phyloP scores from a whole-genome alignment of 2,888 invertebrate genomes.

The Hydrotaea diabolus region DNA sequence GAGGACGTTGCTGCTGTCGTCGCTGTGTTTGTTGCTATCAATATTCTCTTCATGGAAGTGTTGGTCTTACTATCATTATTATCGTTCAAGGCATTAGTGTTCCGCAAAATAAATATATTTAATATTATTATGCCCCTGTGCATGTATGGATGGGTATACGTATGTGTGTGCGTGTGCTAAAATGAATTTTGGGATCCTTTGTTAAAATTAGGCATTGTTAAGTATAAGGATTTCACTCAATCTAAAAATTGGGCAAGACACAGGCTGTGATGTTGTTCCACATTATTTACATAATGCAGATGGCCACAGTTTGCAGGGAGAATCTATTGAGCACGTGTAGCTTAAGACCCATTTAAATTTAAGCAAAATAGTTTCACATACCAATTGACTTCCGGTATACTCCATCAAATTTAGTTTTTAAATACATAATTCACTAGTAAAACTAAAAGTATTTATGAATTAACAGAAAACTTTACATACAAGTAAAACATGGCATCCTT shows the following conservation, averaged over 20 bases:
- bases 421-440: too few species aligned
- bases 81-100: slow-evolving; percentile 6
- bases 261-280: background rate
- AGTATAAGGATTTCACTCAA: background rate
- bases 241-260: slow-evolving; percentile 14
- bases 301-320: background rate
- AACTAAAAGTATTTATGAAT: too few species aligned
- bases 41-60: slow-evolving; percentile 9
- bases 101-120: slow-evolving; percentile 26
- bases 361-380: too few species aligned
- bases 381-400: too few species aligned
- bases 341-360: too few species aligned
- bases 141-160: background rate
- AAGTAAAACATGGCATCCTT: too few species aligned
- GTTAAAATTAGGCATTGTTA: slow-evolving; percentile 23
- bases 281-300: background rate
- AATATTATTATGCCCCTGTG: background rate
- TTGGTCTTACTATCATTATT: slow-evolving; percentile 43
- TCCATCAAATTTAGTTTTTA: too few species aligned
- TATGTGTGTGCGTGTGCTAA: background rate
- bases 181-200: slow-evolving; percentile 21
- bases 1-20: slow-evolving; percentile 24
- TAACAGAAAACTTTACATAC: too few species aligned
- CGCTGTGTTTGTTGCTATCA: background rate
- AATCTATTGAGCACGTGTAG: too few species aligned